These are phyloP conservation scores for Dendrolimus pini DNA, from an alignment of 2,888 invertebrate genomes.

Conservation along the genomic window DNA sequence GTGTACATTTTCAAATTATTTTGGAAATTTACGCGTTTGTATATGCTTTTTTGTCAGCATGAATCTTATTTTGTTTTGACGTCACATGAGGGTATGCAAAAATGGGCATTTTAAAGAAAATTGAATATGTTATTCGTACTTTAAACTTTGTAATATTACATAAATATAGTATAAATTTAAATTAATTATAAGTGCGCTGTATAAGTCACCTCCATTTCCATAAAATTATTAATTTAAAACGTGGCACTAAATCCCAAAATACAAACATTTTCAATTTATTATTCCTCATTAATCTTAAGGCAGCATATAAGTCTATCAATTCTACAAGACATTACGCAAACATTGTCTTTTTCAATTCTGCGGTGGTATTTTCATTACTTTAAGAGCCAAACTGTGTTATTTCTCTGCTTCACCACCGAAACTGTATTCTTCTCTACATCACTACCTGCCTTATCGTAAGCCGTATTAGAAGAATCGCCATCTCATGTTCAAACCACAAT, in stretches of 20 bases:
- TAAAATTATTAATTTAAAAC: conserved; percentile 25
- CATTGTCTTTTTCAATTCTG: no score
- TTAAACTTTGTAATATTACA: not conserved
- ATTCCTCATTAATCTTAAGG: no score
- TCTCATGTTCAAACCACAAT: no score
- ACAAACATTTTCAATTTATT: not conserved
- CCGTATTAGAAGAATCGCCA: no score
- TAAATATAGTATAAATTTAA: not conserved
- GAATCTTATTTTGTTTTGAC: conserved; percentile 22
- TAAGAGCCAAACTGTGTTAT: no score
- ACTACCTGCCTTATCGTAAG: no score
- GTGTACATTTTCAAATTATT: conserved; percentile 37
- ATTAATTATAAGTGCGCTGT: no score
- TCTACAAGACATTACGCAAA: no score
- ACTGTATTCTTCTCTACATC: no score
- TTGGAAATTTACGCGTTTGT: conserved; percentile 42
- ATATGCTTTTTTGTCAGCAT: conserved; percentile 35
- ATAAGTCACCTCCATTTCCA: conserved; percentile 67
- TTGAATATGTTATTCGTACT: conserved; percentile 4
- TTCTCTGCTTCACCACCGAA: no score
- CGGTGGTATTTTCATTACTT: no score
- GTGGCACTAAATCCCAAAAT: conserved; percentile 2
- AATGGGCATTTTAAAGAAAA: conserved; percentile 69
- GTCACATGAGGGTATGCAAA: conserved; percentile 37
- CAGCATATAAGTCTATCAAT: no score